A percentile compares a stretch with the other conserved stretches of the same genome.
phyloP scores from a whole-genome alignment of 2,113 vertebrate genomes.

The Lophius piscatorius region DNA sequence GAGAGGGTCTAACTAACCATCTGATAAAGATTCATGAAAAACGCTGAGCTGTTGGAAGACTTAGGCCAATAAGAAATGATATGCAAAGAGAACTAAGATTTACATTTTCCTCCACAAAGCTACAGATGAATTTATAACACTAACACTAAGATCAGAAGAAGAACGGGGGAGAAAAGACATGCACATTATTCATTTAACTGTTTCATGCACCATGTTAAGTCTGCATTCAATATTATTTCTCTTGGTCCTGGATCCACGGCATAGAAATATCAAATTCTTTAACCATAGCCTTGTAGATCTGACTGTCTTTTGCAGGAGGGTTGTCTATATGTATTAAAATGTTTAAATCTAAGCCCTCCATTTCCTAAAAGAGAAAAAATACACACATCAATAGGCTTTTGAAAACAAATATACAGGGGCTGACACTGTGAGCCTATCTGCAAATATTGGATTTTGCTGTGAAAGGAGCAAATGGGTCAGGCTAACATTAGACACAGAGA shows the following conservation, averaged over 20 bases:
- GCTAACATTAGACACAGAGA: slow-evolving; percentile 61
- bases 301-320: slow-evolving; percentile 45
- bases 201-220: slow-evolving; percentile 71
- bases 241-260: slow-evolving; percentile 36
- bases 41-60: slow-evolving; percentile 69
- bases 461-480: slow-evolving; percentile 71
- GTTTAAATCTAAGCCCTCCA: too few relatives aligned
- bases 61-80: slow-evolving; percentile 67
- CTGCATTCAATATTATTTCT: slow-evolving; percentile 63
- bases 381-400: slow-evolving; percentile 68
- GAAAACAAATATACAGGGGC: slow-evolving; percentile 72
- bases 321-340: too few relatives aligned
- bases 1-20: slow-evolving; percentile 43
- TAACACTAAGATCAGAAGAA: slow-evolving; percentile 66
- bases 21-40: slow-evolving; percentile 64
- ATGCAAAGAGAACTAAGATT: slow-evolving; percentile 71
- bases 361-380: slow-evolving; percentile 46
- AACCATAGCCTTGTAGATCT: slow-evolving; percentile 47
- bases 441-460: slow-evolving; percentile 73
- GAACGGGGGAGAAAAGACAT: slow-evolving; percentile 66
- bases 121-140: slow-evolving; percentile 77
- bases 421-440: slow-evolving; percentile 66
- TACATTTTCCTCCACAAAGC: slow-evolving; percentile 76
- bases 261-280: slow-evolving; percentile 59
- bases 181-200: slow-evolving; percentile 69